These are phyloP conservation scores for Lagodon rhomboides DNA, from an alignment of 2,797 vertebrate genomes.

Conservation along the genomic window DNA sequence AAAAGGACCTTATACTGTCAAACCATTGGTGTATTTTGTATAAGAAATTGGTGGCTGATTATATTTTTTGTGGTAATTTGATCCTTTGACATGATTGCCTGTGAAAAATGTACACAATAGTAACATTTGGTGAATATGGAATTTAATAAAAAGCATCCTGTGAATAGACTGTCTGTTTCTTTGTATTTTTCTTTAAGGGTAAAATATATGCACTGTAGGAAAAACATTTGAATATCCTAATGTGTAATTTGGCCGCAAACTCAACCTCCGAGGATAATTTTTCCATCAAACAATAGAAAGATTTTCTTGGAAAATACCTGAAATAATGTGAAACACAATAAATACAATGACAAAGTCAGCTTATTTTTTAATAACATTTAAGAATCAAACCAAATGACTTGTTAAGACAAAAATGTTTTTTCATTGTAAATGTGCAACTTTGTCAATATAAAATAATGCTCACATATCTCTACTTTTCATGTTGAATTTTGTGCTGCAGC, in stretches of 20 bases:
- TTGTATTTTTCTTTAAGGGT: conserved; percentile 30
- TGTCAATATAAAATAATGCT: conserved; percentile 9
- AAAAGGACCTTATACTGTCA: conserved; percentile 13
- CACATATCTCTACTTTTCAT: conserved; percentile 6
- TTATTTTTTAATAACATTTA: not conserved
- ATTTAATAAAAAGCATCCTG: conserved; percentile 63
- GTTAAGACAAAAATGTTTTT: not conserved
- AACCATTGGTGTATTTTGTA: conserved; percentile 34
- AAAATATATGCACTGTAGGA: not conserved
- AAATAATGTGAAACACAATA: not conserved
- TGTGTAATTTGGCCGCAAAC: not conserved
- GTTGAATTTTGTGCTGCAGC: not conserved
- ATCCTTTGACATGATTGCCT: conserved; percentile 28
- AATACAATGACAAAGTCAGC: too few relatives aligned
- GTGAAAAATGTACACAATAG: conserved; percentile 44
- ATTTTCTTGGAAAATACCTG: not conserved
- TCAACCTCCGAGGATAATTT: not conserved
- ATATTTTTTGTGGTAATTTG: conserved; percentile 1
- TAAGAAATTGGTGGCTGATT: conserved; percentile 12
- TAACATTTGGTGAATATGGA: conserved; percentile 26
- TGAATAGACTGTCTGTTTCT: conserved; percentile 40
- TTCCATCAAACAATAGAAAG: not conserved
- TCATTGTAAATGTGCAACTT: not conserved
- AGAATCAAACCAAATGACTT: not conserved
- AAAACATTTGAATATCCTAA: not conserved